Conservation (phyloP, 2,888 invertebrate species). For the Dynastes hyllus region DNA sequence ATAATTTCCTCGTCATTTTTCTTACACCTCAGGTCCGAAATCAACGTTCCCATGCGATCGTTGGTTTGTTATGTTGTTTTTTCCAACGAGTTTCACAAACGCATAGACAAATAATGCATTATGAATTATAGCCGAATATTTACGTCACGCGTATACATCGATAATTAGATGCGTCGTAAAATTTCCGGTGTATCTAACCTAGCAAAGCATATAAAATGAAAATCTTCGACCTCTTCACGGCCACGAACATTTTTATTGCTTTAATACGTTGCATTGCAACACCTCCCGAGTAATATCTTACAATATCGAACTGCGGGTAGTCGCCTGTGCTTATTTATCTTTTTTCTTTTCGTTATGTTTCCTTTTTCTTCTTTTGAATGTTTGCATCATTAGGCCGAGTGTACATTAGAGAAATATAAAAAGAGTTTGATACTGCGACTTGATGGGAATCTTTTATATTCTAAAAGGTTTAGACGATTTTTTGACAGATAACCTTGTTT, state of each 20-base stretch:
- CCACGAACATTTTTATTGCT: conserved; percentile 2
- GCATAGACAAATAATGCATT: conserved; percentile 1
- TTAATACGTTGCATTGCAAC: neutral
- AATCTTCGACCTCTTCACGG: neutral
- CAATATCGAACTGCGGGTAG: too few relatives aligned
- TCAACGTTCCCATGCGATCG: neutral
- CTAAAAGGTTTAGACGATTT: too few relatives aligned
- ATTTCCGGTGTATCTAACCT: neutral
- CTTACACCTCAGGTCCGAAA: neutral
- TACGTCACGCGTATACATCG: neutral
- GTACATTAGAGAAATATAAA: too few relatives aligned
- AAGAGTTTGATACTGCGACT: too few relatives aligned
- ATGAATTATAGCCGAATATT: neutral
- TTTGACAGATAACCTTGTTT: too few relatives aligned
- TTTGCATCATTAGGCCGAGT: neutral
- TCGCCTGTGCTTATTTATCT: neutral
- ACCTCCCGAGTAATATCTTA: neutral
- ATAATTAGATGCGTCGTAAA: neutral
- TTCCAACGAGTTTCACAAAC: neutral
- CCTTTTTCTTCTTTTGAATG: conserved; percentile 2
- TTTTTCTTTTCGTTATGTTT: neutral
- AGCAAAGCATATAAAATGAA: neutral
- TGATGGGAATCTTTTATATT: too few relatives aligned
- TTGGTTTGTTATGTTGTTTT: neutral
- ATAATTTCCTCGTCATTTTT: neutral